Conservation (phyloP, 2,888 invertebrate genomes). For the Eristalis pertinax region DNA sequence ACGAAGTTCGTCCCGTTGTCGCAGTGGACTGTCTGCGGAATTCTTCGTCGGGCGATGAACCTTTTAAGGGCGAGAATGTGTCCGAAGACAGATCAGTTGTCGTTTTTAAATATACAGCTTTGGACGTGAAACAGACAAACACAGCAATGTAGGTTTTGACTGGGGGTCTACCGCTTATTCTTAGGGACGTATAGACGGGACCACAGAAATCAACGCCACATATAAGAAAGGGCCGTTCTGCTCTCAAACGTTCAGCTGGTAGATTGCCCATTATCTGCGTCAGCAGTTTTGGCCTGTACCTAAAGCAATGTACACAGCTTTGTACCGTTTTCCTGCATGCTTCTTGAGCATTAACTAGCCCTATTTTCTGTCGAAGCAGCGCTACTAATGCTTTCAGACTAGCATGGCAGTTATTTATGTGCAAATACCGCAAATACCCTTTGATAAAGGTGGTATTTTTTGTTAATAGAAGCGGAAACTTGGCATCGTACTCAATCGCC, state of each 20-base stretch:
- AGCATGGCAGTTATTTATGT: neutral
- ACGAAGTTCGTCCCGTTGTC: neutral
- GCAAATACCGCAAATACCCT: neutral
- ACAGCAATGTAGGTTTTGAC: neutral
- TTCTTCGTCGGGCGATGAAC: neutral
- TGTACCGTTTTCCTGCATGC: too few species aligned
- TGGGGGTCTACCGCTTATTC: neutral
- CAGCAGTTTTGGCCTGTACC: slow-evolving; percentile 1
- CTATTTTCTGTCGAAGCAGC: slow-evolving; percentile 14
- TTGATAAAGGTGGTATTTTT: neutral
- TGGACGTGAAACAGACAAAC: too few species aligned
- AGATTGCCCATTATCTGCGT: slow-evolving; percentile 33
- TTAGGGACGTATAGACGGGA: slow-evolving; percentile 1
- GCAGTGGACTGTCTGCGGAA: neutral
- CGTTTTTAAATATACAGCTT: neutral
- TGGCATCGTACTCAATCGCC: neutral
- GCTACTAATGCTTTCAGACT: slow-evolving; percentile 18
- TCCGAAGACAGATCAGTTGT: neutral
- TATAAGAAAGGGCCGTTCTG: neutral
- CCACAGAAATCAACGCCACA: neutral
- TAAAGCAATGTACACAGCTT: too few species aligned
- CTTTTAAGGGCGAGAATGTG: neutral
- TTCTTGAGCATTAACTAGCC: too few species aligned
- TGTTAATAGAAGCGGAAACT: neutral
- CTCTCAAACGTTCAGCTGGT: slow-evolving; percentile 7